Evolutionary conservation across 2,113 vertebrate genomes (phyloP), one percentile per base, ranked within the genome.

Genomic region (Morone chrysops): DNA sequence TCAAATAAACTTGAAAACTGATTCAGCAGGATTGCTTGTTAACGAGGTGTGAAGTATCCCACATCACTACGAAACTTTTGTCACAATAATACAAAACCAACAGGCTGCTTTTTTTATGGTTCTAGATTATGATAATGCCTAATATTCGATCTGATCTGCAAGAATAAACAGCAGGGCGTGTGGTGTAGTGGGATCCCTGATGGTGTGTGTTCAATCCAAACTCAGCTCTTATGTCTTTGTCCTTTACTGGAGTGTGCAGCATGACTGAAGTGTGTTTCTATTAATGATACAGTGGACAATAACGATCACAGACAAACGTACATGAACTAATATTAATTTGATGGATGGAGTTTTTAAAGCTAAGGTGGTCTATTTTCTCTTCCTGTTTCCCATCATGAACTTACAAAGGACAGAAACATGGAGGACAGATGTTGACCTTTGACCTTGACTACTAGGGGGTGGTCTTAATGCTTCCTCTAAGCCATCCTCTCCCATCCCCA

Each of bases 391-490:
- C 86, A 68, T 76, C 31, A 70, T 83, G 73, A 87, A 80, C 83
- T 83, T 62, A 69, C 63, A 77, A 81, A 83, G 70, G 87, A 83
- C 70, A 81, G 61, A 87, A 87, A 75, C 74, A 57, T 5, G 47
- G 71, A 81, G 90, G 90, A 89, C 88, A 80, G 71, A 78, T 89
- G 89, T 87, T 87, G 90, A 90, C 80, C 75, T 80, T 86, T 92
- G 89, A 89, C 91, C 86, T 89, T 89, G 88, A 87, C 91, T 92
- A 91, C 92, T 89, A 76, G 87, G 87, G 80, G 85, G 50, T 92
- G 92, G 88, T 92, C 92, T 89, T 83, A 87, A 93, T 95, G 92
- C 93, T 94, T 94, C 93, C 94, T 94, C 84, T 81, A 94, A 93
- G 91, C 93, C 94, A 93, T 94, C 89, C 85, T 91, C 86, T 81